Evolutionary conservation across 2,113 vertebrate species (phyloP), one percentile per base, ranked within the genome.

Genomic region (Anolis carolinensis): DNA sequence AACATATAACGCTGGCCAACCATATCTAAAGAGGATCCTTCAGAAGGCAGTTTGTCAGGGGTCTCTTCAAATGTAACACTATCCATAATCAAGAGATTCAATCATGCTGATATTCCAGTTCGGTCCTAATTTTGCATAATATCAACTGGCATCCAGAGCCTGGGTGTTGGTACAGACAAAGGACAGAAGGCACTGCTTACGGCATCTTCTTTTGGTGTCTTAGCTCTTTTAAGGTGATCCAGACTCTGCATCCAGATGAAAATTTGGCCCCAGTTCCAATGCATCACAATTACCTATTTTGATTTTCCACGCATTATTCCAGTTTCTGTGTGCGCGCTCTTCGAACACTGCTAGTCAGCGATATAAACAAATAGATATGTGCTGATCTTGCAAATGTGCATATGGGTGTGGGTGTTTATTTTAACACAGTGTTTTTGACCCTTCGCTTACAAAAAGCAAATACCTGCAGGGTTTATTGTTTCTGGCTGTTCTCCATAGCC

Each of bases 401-500:
- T 73, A 73, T 20, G 16, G 23, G 55, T 32, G 7, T 70, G 16
- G 10, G 16, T 70, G 80, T 52, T 7, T 74, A 30, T 50, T 74
- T 77, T 36, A 77, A 27, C 9, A 44, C 3, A 5, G 39, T 48
- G 39, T 30, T 68, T 68, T 65, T 27, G 10, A 76, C n/a, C 30
- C 44, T 68, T 82, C 72, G 50, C 48, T 83, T 83, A 72, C 50
- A 73, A 52, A 65, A 82, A 70, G 34, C 52, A 62, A 62, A 73
- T 44, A 74, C 34, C 23, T 74, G 70, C 70, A 83, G 50, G 52
- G 36, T 44, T 62, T 59, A 67, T 84, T 76, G 63, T 77, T 65
- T 44, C 4, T 84, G 83, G 73, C 62, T 25, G 18, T 21, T 50
- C 62, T 67, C 62, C 63, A 84, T 21, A 84, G 63, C 36, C 4